These are phyloP conservation scores for Numenius arquata DNA, from an alignment of 2,113 vertebrate genomes.

Conservation along the genomic window DNA sequence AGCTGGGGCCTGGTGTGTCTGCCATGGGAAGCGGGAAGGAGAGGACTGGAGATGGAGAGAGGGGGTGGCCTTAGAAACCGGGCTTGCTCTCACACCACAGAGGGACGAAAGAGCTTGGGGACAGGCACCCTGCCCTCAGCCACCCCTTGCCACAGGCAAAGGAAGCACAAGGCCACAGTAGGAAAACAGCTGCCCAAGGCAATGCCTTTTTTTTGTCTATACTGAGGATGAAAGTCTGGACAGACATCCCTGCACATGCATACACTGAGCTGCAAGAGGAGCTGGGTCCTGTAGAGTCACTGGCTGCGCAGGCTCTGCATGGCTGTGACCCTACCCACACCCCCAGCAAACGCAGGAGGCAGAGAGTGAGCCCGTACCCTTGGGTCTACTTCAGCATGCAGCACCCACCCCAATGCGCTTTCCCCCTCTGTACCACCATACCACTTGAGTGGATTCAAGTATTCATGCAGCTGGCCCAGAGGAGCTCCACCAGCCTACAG, in stretches of 20 bases:
- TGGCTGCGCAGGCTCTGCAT: neutral
- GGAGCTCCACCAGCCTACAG: neutral
- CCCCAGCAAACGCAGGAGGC: neutral
- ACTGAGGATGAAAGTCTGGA: neutral
- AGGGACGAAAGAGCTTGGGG: neutral
- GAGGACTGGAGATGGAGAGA: neutral
- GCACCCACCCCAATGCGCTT: neutral
- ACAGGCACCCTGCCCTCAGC: neutral
- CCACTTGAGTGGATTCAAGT: neutral
- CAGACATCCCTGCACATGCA: accelerated
- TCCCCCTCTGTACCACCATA: neutral
- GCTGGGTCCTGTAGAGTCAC: neutral
- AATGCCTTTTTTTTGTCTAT: neutral
- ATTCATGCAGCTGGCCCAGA: neutral
- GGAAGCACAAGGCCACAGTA: neutral
- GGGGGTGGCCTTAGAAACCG: neutral
- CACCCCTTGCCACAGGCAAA: neutral
- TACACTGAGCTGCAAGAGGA: neutral
- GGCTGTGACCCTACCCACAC: neutral
- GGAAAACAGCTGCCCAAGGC: neutral
- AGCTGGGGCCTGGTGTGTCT: neutral
- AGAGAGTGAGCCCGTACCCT: neutral
- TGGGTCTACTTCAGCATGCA: neutral
- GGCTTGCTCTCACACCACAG: neutral
- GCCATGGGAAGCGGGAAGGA: neutral